These are phyloP conservation scores for Bradypodion pumilum DNA, from an alignment of 2,797 vertebrate species.

Conservation along the genomic window DNA sequence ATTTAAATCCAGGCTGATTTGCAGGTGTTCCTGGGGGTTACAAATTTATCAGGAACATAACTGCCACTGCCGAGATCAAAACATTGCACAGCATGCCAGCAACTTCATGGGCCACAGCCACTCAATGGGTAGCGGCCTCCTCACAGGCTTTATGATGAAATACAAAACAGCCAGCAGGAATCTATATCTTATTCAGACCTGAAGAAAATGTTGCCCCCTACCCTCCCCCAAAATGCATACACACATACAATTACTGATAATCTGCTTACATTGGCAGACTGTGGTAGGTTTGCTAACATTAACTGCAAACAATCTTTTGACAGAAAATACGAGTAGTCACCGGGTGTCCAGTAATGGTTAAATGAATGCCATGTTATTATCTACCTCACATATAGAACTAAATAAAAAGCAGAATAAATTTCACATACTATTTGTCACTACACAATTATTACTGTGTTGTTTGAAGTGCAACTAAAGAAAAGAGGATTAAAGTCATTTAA, in stretches of 20 bases:
- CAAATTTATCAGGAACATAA: slow-evolving; percentile 92
- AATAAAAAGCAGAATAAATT: slow-evolving; percentile 78
- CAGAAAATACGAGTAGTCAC: slow-evolving; percentile 86
- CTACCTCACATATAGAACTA: slow-evolving; percentile 86
- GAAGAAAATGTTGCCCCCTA: slow-evolving; percentile 87
- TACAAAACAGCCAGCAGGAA: slow-evolving; percentile 91
- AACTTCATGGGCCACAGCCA: slow-evolving; percentile 86
- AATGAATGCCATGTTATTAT: slow-evolving; percentile 88
- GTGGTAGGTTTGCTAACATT: slow-evolving; percentile 89
- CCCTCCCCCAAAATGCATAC: slow-evolving; percentile 88
- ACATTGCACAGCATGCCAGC: slow-evolving; percentile 86
- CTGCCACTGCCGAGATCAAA: slow-evolving; percentile 90
- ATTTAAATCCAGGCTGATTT: slow-evolving; percentile 87
- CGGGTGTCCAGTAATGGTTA: slow-evolving; percentile 90
- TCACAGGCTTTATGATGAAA: slow-evolving; percentile 88
- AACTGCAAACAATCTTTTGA: slow-evolving; percentile 90
- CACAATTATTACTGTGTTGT: slow-evolving; percentile 67
- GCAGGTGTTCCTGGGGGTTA: slow-evolving; percentile 88
- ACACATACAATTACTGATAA: slow-evolving; percentile 95
- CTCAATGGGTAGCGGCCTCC: slow-evolving; percentile 86
- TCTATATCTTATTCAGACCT: slow-evolving; percentile 90
- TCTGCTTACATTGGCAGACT: slow-evolving; percentile 90
- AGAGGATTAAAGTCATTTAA: slow-evolving; percentile 66
- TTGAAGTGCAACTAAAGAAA: slow-evolving; percentile 62
- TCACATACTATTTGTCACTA: slow-evolving; percentile 65